Evolutionary conservation across 2,888 invertebrate species (phyloP).

Genomic region (Herminia tarsipennalis): DNA sequence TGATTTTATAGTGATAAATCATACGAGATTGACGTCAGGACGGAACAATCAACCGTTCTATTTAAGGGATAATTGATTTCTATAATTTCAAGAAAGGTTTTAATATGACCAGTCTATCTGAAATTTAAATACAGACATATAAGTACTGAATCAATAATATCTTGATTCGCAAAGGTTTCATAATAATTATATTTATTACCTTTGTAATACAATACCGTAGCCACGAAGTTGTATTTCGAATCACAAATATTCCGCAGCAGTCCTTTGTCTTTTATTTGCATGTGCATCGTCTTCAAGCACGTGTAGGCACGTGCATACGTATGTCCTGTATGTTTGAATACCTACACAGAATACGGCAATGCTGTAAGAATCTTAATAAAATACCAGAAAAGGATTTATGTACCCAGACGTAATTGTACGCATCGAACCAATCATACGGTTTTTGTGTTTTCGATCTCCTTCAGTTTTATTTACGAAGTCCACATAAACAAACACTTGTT

Average conservation of each 20-base stretch:
- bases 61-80: too few relatives aligned
- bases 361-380: slow-evolving; percentile 39
- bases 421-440: slow-evolving; percentile 28
- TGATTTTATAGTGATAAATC: too few relatives aligned
- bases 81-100: too few relatives aligned
- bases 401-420: slow-evolving; percentile 29
- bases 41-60: too few relatives aligned
- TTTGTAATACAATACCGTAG: slow-evolving; percentile 22
- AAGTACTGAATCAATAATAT: not conserved
- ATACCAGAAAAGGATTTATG: slow-evolving; percentile 26
- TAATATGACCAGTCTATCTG: too few relatives aligned
- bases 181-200: slow-evolving; percentile 9
- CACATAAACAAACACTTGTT: slow-evolving; percentile 26
- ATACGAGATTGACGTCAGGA: too few relatives aligned
- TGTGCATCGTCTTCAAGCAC: slow-evolving; percentile 18
- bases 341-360: slow-evolving; percentile 24
- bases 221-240: slow-evolving; percentile 19
- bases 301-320: slow-evolving; percentile 19
- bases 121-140: too few relatives aligned
- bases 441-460: slow-evolving; percentile 24
- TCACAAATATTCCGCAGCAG: slow-evolving; percentile 23
- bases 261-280: slow-evolving; percentile 31
- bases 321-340: slow-evolving; percentile 4
- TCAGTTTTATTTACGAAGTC: slow-evolving; percentile 25
- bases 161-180: slow-evolving; percentile 5